These are phyloP conservation scores for Crax fasciolata DNA, from an alignment of 2,797 vertebrate species.

Conservation along the genomic window DNA sequence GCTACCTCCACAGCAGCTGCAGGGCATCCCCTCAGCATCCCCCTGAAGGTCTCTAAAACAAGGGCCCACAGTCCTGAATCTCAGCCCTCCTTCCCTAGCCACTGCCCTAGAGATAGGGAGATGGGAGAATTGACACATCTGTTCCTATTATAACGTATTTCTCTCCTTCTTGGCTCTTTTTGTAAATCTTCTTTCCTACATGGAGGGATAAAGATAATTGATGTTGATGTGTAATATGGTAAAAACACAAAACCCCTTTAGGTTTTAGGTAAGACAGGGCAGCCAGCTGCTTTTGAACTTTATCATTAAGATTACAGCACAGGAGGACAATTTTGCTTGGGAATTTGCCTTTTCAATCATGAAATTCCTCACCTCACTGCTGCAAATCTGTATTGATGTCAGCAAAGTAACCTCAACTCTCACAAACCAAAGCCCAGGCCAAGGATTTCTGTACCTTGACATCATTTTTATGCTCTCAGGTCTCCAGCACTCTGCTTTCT, in stretches of 20 bases:
- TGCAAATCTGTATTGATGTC: background rate
- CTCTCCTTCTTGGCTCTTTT: background rate
- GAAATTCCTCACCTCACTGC: background rate
- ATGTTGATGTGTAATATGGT: background rate
- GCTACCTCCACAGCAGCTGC: background rate
- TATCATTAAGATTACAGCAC: background rate
- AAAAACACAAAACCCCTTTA: background rate
- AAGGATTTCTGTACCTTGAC: background rate
- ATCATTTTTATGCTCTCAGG: background rate
- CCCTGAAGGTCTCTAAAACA: background rate
- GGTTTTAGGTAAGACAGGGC: background rate
- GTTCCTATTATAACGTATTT: background rate
- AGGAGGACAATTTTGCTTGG: background rate
- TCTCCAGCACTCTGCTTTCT: background rate
- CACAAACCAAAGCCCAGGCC: background rate
- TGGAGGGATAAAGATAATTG: background rate
- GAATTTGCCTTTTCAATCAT: background rate
- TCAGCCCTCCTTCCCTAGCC: background rate
- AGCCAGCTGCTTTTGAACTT: constrained; percentile 31
- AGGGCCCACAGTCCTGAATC: background rate
- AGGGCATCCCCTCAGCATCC: background rate
- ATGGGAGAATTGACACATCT: background rate
- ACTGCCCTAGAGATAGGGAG: background rate
- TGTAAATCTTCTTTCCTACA: background rate
- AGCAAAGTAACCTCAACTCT: constrained; percentile 32